phyloP scores from a whole-genome alignment of 1,140 invertebrate genomes.

The Zaprionus lachaisei region DNA sequence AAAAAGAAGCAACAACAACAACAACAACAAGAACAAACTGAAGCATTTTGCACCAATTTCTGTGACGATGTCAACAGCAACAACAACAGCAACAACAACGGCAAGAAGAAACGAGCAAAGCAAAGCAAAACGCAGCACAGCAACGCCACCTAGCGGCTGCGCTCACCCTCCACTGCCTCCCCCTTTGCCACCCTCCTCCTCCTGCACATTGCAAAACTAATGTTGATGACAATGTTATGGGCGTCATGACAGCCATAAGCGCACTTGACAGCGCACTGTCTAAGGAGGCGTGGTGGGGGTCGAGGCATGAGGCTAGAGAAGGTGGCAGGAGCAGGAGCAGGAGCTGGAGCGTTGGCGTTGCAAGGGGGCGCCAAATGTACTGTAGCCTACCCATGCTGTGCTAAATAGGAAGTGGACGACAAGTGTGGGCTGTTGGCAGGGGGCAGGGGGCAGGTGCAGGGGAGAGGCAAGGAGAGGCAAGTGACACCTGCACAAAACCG shows the following conservation, averaged over 20 bases:
- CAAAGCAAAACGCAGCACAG: slow-evolving; percentile 26
- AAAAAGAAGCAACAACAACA: slow-evolving; percentile 19
- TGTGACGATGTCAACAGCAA: slow-evolving; percentile 76
- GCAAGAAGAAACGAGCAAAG: slow-evolving; percentile 21
- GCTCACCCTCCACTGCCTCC: background rate
- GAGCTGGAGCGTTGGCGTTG: background rate
- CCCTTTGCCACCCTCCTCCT: background rate
- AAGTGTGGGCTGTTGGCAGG: background rate
- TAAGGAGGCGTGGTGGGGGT: background rate
- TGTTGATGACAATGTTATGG: slow-evolving; percentile 83
- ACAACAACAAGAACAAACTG: slow-evolving; percentile 34
- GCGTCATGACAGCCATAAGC: slow-evolving; percentile 82
- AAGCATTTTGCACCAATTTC: slow-evolving; percentile 81
- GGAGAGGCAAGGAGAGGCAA: background rate
- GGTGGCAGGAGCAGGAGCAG: background rate
- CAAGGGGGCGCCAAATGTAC: slow-evolving; percentile 1
- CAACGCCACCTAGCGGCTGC: slow-evolving; percentile 51
- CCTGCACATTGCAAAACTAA: slow-evolving; percentile 63
- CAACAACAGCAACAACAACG: slow-evolving; percentile 31
- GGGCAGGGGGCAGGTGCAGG: no score
- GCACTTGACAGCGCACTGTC: slow-evolving; percentile 70
- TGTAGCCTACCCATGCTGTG: background rate
- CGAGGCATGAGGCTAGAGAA: background rate
- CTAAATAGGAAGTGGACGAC: background rate
- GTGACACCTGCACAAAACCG: slow-evolving; percentile 5